A percentile compares a stretch with the other conserved stretches of the same genome.
Evolutionary conservation across 2,797 vertebrate genomes (phyloP).

Genomic region (Crenuchus spilurus): DNA sequence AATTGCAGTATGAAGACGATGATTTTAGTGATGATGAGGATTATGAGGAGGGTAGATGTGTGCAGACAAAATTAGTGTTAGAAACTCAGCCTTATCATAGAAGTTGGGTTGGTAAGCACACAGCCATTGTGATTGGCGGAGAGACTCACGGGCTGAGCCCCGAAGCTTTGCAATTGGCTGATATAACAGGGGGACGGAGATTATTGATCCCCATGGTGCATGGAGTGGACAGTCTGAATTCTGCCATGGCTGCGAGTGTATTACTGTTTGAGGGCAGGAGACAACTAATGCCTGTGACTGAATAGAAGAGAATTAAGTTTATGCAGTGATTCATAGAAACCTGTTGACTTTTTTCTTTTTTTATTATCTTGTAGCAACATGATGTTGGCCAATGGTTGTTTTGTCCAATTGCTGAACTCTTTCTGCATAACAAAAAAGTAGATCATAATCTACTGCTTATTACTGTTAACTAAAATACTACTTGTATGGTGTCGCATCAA

Average conservation of each 20-base stretch:
- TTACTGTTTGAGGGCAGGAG: conserved; percentile 90
- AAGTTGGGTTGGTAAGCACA: conserved; percentile 78
- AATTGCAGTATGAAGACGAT: conserved; percentile 56
- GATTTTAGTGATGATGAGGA: conserved; percentile 27
- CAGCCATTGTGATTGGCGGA: conserved; percentile 88
- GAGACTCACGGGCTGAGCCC: conserved; percentile 88
- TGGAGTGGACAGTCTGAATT: conserved; percentile 90
- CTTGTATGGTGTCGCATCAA: too few species aligned
- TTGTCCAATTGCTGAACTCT: too few species aligned
- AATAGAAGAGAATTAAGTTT: background rate
- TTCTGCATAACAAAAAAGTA: too few species aligned
- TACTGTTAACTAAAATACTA: too few species aligned
- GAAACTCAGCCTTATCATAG: conserved; percentile 75
- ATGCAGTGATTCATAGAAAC: too few species aligned
- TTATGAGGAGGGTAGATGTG: background rate
- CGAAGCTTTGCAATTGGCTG: conserved; percentile 79
- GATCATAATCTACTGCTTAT: too few species aligned
- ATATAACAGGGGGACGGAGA: conserved; percentile 77
- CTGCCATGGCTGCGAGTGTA: conserved; percentile 89
- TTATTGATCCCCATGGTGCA: conserved; percentile 85
- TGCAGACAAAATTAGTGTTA: conserved; percentile 53
- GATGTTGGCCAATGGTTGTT: too few species aligned
- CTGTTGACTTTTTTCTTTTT: too few species aligned
- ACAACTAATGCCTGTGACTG: conserved; percentile 70
- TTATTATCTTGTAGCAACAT: too few species aligned